Evolutionary conservation across 2,888 invertebrate species (phyloP).

Genomic region (Eustalomyia histrio): DNA sequence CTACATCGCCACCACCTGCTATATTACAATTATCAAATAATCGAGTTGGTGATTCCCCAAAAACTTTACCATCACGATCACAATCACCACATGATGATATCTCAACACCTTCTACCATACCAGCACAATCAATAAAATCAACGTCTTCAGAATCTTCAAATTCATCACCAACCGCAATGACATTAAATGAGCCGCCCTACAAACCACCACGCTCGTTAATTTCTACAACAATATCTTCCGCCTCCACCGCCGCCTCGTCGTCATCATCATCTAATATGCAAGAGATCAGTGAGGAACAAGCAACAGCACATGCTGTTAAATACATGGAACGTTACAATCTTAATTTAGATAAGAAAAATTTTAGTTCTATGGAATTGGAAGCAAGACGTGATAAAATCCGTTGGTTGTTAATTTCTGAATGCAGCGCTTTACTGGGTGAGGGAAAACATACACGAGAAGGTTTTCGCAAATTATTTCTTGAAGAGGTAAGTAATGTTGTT

Average conservation of each 20-base stretch:
- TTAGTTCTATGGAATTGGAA: conserved; percentile 79
- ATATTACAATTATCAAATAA: conserved; percentile 45
- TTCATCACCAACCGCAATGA: conserved; percentile 24
- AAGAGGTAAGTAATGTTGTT: conserved; percentile 74
- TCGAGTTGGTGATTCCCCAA: background rate
- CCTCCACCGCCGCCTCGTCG: conserved; percentile 18
- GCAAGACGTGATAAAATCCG: conserved; percentile 79
- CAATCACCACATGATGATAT: conserved; percentile 6
- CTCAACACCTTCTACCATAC: conserved; percentile 13
- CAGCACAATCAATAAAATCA: conserved; percentile 10
- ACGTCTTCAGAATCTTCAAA: conserved; percentile 22
- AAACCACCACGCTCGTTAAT: conserved; percentile 51
- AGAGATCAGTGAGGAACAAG: conserved; percentile 74
- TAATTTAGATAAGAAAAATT: conserved; percentile 77
- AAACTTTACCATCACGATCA: conserved; percentile 21
- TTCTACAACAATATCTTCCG: background rate
- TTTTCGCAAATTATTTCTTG: conserved; percentile 77
- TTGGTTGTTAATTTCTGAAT: conserved; percentile 79
- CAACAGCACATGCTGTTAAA: conserved; percentile 65
- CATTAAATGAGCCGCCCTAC: conserved; percentile 50
- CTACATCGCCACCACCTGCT: conserved; percentile 33
- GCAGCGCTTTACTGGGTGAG: conserved; percentile 78
- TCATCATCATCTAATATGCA: conserved; percentile 68
- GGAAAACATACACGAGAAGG: conserved; percentile 79
- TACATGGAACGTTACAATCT: conserved; percentile 78